Base-by-base conservation (phyloP, 2,797 vertebrate species). In the Hylomyscus alleni region DNA sequence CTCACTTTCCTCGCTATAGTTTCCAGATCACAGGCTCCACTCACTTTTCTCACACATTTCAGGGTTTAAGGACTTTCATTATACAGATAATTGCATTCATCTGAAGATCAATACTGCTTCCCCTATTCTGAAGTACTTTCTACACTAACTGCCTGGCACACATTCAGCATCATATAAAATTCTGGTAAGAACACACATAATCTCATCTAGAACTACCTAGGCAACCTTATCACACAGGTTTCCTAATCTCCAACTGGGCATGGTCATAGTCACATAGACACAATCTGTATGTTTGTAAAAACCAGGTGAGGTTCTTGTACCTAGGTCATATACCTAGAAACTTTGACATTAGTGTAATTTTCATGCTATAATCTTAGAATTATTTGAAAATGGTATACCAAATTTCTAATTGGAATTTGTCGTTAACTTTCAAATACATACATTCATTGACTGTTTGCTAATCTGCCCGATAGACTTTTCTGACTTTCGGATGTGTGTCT, bases 401-500 rank as follows among this genome's bases (percentile, higher is more conserved):
- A 95, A 89, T 95, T 92, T 96, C 44, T 56, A 67, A 78, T 84
- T 50, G 75, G 54, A 92, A 73, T 93, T 97, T 94, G 29, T 89
- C 75, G 56, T 90, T 96, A 13, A 92, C 92, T 67, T 93, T 90
- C 47, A 83, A 83, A 8, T 54, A 19, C 14, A 8, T 54, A 19
- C 14, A 89, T 88, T 91, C 12, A 67, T 2, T 92, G 60, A 96
- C 92, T 89, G 31, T 96, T 56, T 90, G 75, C 34, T 92, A 90
- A 93, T 86, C 40, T 93, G 8, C 19, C 44, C 96, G 92, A 89
- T 50, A 80, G 83, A 75, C 19, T 95, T 50, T 40, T 92, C 37
- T 92, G 56, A 93, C 44, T 96, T 95, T 94, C 73, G 91, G 65
- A 95, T 95, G 92, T 96, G 62, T 93, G 73, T 86, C 84, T 50